Evolutionary conservation across 1,140 invertebrate species (phyloP), one percentile per base, ranked within the genome.

Genomic region (Drosophila rhopaloa): DNA sequence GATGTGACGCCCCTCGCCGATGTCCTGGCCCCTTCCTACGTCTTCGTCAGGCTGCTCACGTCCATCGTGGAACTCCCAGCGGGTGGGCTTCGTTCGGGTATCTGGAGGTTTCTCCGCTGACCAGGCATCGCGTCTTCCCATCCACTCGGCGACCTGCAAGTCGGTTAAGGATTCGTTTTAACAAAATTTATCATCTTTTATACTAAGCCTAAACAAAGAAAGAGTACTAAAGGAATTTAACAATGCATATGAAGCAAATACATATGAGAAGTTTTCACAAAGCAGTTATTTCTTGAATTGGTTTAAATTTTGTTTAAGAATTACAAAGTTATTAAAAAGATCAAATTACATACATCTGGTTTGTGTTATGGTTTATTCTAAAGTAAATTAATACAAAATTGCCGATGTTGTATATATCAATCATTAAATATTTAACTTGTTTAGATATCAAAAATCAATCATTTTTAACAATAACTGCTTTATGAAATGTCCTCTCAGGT

Each of bases 111-210:
- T 92, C 91, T 96, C 95, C 32, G 95, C 95, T 81, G 96, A 96
- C 96, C 96, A 97, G 13, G 96, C 96, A 93, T 96, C 95, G 79
- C 95, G 94, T 90, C 94, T 94, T 59, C 93, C 94, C 79, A 94
- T 94, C 95, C 95, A 96, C 88, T 95, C 95, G 71, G 94, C 95
- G 92, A 92, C 92, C 92, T 92, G 56, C 1, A 84, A 80, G 13
- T 38, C 10, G 4, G 2, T 10, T 35, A 56, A 35, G 19, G 29
- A 43, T 43, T 11, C 4, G 10, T 5, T 7, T 71, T 37, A 24
- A 0, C n/a, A 24, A n/a, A 10, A n/a, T 5, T 16, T n/a, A 3
- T 8, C 2, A 29, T 8, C 4, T 8, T 6, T 37, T 61, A 10
- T 16, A n/a, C 4, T 35, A 43, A 7, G 1, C 7, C 43, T 29